Percentiles rank a stretch among this genome's conserved stretches.
Evolutionary conservation across 2,888 invertebrate genomes (phyloP).

Genomic region (Drosophila prolongata): DNA sequence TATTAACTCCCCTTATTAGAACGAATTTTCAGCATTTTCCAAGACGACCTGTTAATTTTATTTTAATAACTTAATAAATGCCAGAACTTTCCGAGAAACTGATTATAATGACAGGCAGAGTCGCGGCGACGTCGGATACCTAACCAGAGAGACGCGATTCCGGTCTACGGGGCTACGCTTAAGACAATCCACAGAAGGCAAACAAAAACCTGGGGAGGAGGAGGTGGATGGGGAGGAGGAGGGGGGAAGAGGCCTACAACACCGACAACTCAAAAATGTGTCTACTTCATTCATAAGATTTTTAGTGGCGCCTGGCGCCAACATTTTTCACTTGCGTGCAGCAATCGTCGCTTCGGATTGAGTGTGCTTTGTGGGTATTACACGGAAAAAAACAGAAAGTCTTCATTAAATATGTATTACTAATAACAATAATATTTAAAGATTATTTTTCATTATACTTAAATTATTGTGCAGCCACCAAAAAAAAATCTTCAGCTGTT

Average conservation of each 20-base stretch:
- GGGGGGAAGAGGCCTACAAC: slow-evolving; percentile 15
- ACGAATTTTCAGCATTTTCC: slow-evolving; percentile 48
- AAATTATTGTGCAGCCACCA: no score
- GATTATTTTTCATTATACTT: no score
- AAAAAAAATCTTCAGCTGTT: no score
- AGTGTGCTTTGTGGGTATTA: slow-evolving; percentile 23
- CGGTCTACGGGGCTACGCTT: slow-evolving; percentile 46
- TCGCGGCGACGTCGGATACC: slow-evolving; percentile 6
- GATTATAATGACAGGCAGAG: slow-evolving; percentile 54
- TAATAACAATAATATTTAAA: no score
- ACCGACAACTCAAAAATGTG: slow-evolving; percentile 61
- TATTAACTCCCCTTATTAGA: slow-evolving; percentile 44
- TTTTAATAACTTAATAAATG: slow-evolving; percentile 76
- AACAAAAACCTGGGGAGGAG: slow-evolving; percentile 9
- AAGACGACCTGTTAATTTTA: slow-evolving; percentile 58
- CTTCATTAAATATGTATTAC: background rate
- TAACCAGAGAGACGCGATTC: slow-evolving; percentile 51
- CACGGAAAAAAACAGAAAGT: slow-evolving; percentile 3
- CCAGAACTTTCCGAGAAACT: slow-evolving; percentile 61
- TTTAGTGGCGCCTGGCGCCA: slow-evolving; percentile 81
- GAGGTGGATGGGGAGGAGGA: background rate
- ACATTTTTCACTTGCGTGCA: slow-evolving; percentile 77
- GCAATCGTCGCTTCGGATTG: slow-evolving; percentile 57
- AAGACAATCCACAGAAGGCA: slow-evolving; percentile 39
- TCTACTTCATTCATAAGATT: slow-evolving; percentile 79